Evolutionary conservation across 2,797 vertebrate genomes (phyloP).

Genomic region (Nannoperca australis): DNA sequence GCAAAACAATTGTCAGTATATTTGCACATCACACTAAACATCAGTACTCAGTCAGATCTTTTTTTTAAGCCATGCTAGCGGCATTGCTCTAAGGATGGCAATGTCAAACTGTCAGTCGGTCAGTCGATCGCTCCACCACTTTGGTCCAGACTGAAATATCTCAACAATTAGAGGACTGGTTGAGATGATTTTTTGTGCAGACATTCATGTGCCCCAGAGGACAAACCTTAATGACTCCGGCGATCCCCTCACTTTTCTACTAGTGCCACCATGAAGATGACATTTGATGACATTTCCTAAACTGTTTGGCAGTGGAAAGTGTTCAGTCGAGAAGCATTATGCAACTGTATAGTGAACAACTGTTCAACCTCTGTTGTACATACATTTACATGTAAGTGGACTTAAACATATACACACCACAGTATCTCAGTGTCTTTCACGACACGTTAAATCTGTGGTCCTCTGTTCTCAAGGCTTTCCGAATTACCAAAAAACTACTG

Average conservation of each 20-base stretch:
- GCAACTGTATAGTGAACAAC: background rate
- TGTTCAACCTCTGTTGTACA: background rate
- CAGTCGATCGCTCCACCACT: background rate
- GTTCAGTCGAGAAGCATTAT: background rate
- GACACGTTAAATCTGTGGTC: constrained; percentile 4
- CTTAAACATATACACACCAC: background rate
- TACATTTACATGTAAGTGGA: background rate
- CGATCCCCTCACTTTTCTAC: background rate
- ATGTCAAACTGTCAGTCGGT: background rate
- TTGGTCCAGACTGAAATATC: constrained; percentile 5
- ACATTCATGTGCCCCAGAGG: background rate
- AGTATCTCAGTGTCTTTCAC: background rate
- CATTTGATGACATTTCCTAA: no score
- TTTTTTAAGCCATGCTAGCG: background rate
- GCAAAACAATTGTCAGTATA: constrained; percentile 5
- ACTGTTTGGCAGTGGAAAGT: background rate
- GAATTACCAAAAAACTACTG: constrained; percentile 14
- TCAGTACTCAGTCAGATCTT: background rate
- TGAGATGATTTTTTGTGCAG: background rate
- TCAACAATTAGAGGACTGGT: background rate
- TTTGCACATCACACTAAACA: background rate
- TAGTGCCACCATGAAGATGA: no score
- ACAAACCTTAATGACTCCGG: background rate
- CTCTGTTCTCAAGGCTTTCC: constrained; percentile 2
- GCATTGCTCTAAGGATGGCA: background rate